phyloP scores from a whole-genome alignment of 2,797 vertebrate genomes.

The Gallinago stenura region DNA sequence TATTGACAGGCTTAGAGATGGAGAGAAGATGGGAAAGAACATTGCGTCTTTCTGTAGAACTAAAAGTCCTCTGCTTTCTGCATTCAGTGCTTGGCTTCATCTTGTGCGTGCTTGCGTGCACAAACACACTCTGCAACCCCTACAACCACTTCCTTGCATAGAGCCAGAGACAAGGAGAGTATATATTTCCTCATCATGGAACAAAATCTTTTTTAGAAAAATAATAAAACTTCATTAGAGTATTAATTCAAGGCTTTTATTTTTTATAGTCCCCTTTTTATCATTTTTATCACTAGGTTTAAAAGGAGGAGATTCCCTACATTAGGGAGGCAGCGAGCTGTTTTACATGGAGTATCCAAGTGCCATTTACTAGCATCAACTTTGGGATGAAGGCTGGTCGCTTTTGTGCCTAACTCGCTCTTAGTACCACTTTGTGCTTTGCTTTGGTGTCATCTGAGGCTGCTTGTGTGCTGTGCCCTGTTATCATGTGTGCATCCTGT shows the following conservation, averaged over 20 bases:
- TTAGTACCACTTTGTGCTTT: not conserved
- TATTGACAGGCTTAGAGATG: slow-evolving; percentile 56
- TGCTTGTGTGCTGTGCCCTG: not conserved
- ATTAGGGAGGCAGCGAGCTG: slow-evolving; percentile 61
- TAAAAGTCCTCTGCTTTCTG: not conserved
- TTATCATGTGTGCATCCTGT: not conserved
- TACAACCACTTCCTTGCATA: not conserved
- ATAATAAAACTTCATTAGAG: slow-evolving; percentile 74
- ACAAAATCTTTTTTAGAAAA: slow-evolving; percentile 59
- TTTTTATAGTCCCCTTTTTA: slow-evolving; percentile 68
- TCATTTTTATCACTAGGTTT: slow-evolving; percentile 70
- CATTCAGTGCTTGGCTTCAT: not conserved
- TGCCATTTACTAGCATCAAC: slow-evolving; percentile 57
- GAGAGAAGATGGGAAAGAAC: not conserved
- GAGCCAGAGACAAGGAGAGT: slow-evolving; percentile 44
- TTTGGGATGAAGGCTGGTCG: slow-evolving; percentile 37
- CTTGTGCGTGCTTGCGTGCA: fast-evolving
- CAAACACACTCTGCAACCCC: not conserved
- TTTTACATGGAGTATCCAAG: slow-evolving; percentile 63
- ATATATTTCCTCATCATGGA: slow-evolving; percentile 65
- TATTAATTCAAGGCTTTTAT: slow-evolving; percentile 70
- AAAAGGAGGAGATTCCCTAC: slow-evolving; percentile 67
- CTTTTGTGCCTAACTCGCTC: not conserved
- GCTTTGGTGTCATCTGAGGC: not conserved
- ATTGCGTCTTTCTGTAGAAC: not conserved